Base-by-base conservation (phyloP, 1,140 invertebrate genomes). In the Micrasema longulum region DNA sequence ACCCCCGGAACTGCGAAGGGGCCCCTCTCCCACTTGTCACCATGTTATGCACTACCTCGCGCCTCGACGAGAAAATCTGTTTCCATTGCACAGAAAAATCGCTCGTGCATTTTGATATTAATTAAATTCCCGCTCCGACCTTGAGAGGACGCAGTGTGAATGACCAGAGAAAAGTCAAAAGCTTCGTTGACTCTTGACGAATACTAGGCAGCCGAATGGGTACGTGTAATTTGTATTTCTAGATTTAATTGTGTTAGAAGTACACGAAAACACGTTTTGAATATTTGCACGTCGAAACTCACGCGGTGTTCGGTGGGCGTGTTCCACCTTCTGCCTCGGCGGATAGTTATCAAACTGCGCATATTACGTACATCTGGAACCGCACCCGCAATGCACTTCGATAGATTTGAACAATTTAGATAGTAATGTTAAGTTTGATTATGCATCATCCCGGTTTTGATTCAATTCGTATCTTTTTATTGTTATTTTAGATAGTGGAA, bases 111-210 rank as follows among this genome's bases (percentile, higher is more conserved):
- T 66, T 53, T 50, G 64, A 66, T 64, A 64, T 47, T 22, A 64
- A 64, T 64, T 48, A 64, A 64, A 68, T 57, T 57, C 66, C 12
- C 60, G 23, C 12, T 11, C 14, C 45, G 69, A 71, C 69, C 69
- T 71, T 71, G 69, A 53, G 48, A 36, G 60, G 57, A 57, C 62
- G 69, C 41, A 14, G 62, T 55, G 68, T 70, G 69, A 71, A 60
- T 31, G 69, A 66, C 69, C 69, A 41, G 69, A 47, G 50, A 65
- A 64, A 71, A 65, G 69, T 71, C 69, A 71, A 65, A 57, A 55
- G 69, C 62, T 71, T 71, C 66, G 69, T 71, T 71, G 52, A 52
- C 57, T 45, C 60, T 26, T n/a, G 4, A 41, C 55, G 43, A 23
- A 43, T 62, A 62, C 11, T 47, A 47, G 48, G 3, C 5, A 16